Base-by-base conservation (phyloP, 2,113 vertebrate genomes). In the Oriolus oriolus region DNA sequence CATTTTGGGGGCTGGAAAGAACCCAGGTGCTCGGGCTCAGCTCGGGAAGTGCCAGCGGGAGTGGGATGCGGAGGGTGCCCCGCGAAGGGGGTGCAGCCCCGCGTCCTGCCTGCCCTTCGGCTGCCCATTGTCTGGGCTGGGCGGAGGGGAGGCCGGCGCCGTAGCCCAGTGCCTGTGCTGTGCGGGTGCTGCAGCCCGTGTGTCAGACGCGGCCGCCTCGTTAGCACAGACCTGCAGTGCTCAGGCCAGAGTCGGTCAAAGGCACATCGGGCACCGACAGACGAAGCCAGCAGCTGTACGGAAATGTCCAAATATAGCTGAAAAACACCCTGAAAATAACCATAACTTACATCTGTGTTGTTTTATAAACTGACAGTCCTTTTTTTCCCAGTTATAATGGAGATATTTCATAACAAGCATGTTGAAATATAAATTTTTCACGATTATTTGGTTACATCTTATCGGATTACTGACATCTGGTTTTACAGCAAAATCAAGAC, bases 401-500 rank as follows among this genome's bases (percentile, higher is more conserved):
- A 63, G 54, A 5, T 23, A 21, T 20, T 26, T 21, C 35, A 1
- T 83, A 66, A 81, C 30, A 19, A 30, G 31, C 49, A 0, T 19
- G 23, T 20, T 4, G 30, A 64, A 78, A 78, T 66, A n/a, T 0
- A 44, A 1, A 2, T 44, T 91, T 88, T 77, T 63, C 59, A 28
- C 27, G 4, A 21, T 80, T 37, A 0, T n/a, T 74, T 60, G 33
- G 9, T 63, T 83, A 4, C 64, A 3, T 50, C 14, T 60, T 59
- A 16, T 30, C 56, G 15, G 69, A 47, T 84, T 77, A n/a, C 60
- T 81, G 53, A 41, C 39, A 59, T 54, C 63, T 73, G 94, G 23
- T 70, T 56, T 86, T 65, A 74, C 52, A 31, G 59, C 57, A 92
- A 94, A 96, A 95, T 77, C 56, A 89, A 82, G 90, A 87, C 77